Percentiles rank a stretch among this genome's conserved stretches.
Conservation (phyloP, 2,888 invertebrate genomes). For the Hipparchia semele region DNA sequence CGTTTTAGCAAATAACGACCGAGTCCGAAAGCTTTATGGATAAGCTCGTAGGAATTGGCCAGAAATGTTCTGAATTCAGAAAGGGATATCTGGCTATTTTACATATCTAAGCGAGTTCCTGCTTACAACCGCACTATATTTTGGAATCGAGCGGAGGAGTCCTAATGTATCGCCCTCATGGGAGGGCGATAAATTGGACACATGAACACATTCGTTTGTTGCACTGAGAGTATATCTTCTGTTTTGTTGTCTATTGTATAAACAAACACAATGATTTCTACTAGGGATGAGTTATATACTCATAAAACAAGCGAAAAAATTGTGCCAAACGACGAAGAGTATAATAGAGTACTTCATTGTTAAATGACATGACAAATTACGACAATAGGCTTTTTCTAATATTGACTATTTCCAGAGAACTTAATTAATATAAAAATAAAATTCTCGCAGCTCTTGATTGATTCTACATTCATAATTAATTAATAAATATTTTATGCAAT, state of each 20-base stretch:
- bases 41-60: constrained; percentile 64
- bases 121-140: constrained; percentile 31
- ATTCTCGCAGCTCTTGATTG: too few relatives aligned
- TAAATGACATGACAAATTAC: too few relatives aligned
- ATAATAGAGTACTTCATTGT: too few relatives aligned
- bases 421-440: neutral
- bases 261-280: constrained; percentile 1
- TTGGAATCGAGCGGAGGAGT: constrained; percentile 44
- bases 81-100: constrained; percentile 60
- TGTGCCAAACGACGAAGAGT: too few relatives aligned
- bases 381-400: too few relatives aligned
- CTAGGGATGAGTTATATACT: too few relatives aligned
- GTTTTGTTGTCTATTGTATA: constrained; percentile 24
- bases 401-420: neutral
- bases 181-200: constrained; percentile 55
- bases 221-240: constrained; percentile 19
- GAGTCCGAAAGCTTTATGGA: constrained; percentile 69
- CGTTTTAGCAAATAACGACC: constrained; percentile 67
- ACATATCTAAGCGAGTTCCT: constrained; percentile 48
- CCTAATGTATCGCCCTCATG: constrained; percentile 54
- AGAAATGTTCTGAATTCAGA: constrained; percentile 66
- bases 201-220: constrained; percentile 46
- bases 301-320: too few relatives aligned
- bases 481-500: too few relatives aligned
- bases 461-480: too few relatives aligned